phyloP scores from a whole-genome alignment of 2,888 invertebrate species.

The Calliphora vomitoria region DNA sequence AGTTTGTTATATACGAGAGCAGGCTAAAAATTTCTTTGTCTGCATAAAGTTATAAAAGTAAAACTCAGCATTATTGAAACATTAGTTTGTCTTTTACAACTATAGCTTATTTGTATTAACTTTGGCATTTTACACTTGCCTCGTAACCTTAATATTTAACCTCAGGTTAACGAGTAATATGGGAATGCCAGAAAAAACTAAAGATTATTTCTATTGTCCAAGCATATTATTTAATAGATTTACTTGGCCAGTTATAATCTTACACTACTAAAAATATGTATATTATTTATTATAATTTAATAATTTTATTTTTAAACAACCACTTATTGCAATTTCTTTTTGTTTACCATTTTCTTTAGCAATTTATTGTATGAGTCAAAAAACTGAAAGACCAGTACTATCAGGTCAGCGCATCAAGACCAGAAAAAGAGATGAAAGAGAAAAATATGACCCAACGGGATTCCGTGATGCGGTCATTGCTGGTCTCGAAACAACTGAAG shows the following conservation, averaged over 20 bases:
- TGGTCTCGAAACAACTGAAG: slow-evolving; percentile 97
- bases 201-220: slow-evolving; percentile 49
- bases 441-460: slow-evolving; percentile 99
- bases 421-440: slow-evolving; percentile 99
- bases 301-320: neutral
- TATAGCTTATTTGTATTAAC: neutral
- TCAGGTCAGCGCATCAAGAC: slow-evolving; percentile 99
- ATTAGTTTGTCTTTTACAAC: no score
- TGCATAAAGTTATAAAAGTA: no score
- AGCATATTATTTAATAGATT: slow-evolving; percentile 30
- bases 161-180: slow-evolving; percentile 53
- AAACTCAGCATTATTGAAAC: no score
- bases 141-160: slow-evolving; percentile 42
- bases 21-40: no score
- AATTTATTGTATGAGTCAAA: slow-evolving; percentile 99
- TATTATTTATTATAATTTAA: slow-evolving; percentile 7
- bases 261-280: slow-evolving; percentile 9
- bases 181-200: slow-evolving; percentile 54
- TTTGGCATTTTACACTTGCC: slow-evolving; percentile 60
- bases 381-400: slow-evolving; percentile 99
- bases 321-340: slow-evolving; percentile 59
- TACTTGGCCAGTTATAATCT: slow-evolving; percentile 56
- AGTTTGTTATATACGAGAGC: neutral
- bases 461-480: slow-evolving; percentile 98
- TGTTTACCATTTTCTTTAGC: slow-evolving; percentile 86